Base-by-base conservation (phyloP, 1,140 invertebrate species). In the Papilio aristodemus region DNA sequence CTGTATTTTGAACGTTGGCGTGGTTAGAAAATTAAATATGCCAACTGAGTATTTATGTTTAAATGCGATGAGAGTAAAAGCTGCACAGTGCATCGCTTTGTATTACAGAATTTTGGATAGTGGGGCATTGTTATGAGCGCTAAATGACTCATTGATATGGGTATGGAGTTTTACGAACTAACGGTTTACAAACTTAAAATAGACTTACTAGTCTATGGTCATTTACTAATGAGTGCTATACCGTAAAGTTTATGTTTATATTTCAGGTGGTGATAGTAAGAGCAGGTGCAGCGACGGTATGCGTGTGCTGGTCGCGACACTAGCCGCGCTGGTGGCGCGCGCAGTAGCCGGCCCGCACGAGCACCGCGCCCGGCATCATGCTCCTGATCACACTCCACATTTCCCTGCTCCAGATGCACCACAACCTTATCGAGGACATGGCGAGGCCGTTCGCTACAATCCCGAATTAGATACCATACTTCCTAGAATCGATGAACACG, bases 401-500 rank as follows among this genome's bases (percentile, higher is more conserved):
- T 85, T 83, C 58, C 81, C 83, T 38, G 80, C 70, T 59, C 83
- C 87, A 54, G 83, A 79, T 17, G 79, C 83, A 14, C 75, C 85
- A n/a, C 87, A 89, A 70, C 89, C 91, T 59, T 93, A 92, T 69
- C 84, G 84, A 68, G 92, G 92, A 43, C 92, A 92, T 67, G 92
- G 92, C 62, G 92, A 92, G 71, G 86, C 89, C 54, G 92, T 92
- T 14, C 85, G 91, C 59, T 92, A 92, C 75, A 92, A 92, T 72
- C 90, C 91, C 17, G 91, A 92, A 63, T 77, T 92, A 39, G 91
- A 92, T 68, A 89, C 90, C 32, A 92, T 92, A 60, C 83, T 87
- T 39, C 87, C 89, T 9, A 83, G 87, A 57, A 59, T 87, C 27
- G 86, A 91, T 68, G 86, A 89, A 50, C 89, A 89, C 62, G 89